phyloP scores from a whole-genome alignment of 23 tunicate genomes.

The Corella eumyota region DNA sequence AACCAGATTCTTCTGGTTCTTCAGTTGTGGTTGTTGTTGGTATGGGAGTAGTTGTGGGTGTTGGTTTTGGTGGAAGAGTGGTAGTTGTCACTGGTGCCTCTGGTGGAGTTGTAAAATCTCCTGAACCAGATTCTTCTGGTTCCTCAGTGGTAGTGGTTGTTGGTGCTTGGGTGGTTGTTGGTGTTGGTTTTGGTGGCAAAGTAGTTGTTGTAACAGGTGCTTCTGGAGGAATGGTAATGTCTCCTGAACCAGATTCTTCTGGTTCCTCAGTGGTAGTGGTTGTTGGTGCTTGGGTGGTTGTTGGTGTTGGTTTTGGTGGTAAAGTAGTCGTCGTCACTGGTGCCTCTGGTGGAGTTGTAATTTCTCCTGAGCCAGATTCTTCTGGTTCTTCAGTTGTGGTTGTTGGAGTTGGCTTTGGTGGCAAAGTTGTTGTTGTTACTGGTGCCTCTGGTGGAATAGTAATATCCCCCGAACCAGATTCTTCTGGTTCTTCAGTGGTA shows the following conservation, averaged over 20 bases:
- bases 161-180: constrained; percentile 4
- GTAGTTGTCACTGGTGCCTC: constrained; percentile 25
- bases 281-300: constrained; percentile 28
- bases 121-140: constrained; percentile 38
- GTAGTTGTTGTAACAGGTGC: constrained; percentile 56
- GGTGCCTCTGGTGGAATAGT: constrained; percentile 29
- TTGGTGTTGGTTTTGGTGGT: constrained; percentile 24
- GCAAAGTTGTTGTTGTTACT: constrained; percentile 20
- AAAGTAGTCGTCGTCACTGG: constrained; percentile 39
- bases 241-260: constrained; percentile 59
- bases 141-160: constrained; percentile 26
- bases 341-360: constrained; percentile 31
- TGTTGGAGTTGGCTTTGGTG: constrained; percentile 11
- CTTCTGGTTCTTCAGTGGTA: too few relatives aligned
- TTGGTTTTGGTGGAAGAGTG: constrained; percentile 20
- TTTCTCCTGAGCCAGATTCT: constrained; percentile 18
- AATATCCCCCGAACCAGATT: constrained; percentile 34
- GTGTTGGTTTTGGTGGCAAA: constrained; percentile 21
- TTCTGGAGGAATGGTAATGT: constrained; percentile 22
- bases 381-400: constrained; percentile 37
- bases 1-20: constrained; percentile 44
- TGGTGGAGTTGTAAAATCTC: constrained; percentile 15
- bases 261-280: constrained; percentile 1
- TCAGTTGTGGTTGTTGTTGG: constrained; percentile 35
- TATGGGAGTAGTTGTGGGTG: constrained; percentile 6